Conservation (phyloP, 2,113 vertebrate species). For the Pithys albifrons region DNA sequence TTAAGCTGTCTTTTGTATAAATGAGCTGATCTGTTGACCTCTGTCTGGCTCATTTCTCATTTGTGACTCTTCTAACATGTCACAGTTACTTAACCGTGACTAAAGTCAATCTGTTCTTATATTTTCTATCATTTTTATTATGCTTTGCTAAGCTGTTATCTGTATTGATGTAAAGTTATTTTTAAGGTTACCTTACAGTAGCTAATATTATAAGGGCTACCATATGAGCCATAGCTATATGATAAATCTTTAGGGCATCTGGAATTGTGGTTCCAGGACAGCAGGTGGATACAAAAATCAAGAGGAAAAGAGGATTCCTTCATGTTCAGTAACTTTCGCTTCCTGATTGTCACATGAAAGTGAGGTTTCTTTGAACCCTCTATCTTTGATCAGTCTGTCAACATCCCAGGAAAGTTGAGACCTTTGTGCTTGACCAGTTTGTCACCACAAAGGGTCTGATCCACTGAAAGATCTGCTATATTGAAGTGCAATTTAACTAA, state of each 20-base stretch:
- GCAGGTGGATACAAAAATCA: background rate
- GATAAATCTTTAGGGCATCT: background rate
- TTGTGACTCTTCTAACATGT: background rate
- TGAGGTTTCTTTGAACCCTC: background rate
- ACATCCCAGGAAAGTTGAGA: background rate
- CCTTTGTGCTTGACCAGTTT: background rate
- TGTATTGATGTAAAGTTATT: background rate
- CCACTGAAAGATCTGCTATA: background rate
- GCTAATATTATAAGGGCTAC: background rate
- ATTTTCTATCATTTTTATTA: constrained; percentile 8
- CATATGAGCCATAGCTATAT: background rate
- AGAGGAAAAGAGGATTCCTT: background rate
- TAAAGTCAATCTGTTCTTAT: background rate
- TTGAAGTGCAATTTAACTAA: background rate
- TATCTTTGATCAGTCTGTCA: background rate
- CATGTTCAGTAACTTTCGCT: background rate
- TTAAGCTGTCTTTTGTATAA: background rate
- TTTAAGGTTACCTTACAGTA: constrained; percentile 21
- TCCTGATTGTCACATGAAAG: background rate
- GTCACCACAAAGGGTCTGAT: background rate
- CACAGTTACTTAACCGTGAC: background rate
- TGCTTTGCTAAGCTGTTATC: background rate
- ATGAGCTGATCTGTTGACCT: background rate
- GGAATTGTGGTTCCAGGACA: background rate
- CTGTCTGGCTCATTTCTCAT: constrained; percentile 5